Evolutionary conservation across 2,888 invertebrate genomes (phyloP), one percentile per base, ranked within the genome.

Genomic region (Yponomeuta cagnagella): DNA sequence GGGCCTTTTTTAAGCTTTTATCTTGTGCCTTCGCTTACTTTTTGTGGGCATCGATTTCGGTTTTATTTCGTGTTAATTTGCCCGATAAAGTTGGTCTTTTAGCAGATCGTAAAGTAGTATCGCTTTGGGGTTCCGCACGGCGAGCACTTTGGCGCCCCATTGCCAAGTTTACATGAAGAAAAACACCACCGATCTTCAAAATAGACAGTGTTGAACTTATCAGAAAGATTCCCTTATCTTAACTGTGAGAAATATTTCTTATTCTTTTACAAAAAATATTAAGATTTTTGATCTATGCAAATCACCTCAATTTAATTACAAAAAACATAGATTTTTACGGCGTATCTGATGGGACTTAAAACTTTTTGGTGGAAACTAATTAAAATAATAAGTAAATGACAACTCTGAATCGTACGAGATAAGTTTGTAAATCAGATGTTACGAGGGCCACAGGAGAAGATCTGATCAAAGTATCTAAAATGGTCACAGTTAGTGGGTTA

Each of bases 401-500:
- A 77, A 82, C 87, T 83, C 77, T 86, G 85, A 76, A 64, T 15
- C 71, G 70, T 75, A 77, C 77, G 73, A 72, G 74, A 76, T 83
- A 82, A 76, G 78, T 75, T 74, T 77, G 71, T 79, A 76, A 78
- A 75, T 76, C 71, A 75, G 72, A 73, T 75, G 73, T 74, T 72
- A 30, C 31, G 66, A 73, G 71, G 82, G 83, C 52, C 84, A 87
- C 80, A 80, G 83, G 85, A 88, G 88, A 87, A 91, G 88, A 91
- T 92, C 84, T 88, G 90, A 92, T 92, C 91, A 90, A 89, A 89
- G 89, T 87, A 90, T 92, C 92, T 92, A 92, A 92, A 93, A 92
- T 92, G 92, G 93, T 92, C 90, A 91, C 92, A 91, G 92, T 89
- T 91, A 92, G 89, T 93, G 90, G 93, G 92, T 91, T 91, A 90